Percentiles rank a stretch among this genome's conserved stretches.
Conservation (phyloP, 2,113 vertebrate genomes). For the Calypte anna region DNA sequence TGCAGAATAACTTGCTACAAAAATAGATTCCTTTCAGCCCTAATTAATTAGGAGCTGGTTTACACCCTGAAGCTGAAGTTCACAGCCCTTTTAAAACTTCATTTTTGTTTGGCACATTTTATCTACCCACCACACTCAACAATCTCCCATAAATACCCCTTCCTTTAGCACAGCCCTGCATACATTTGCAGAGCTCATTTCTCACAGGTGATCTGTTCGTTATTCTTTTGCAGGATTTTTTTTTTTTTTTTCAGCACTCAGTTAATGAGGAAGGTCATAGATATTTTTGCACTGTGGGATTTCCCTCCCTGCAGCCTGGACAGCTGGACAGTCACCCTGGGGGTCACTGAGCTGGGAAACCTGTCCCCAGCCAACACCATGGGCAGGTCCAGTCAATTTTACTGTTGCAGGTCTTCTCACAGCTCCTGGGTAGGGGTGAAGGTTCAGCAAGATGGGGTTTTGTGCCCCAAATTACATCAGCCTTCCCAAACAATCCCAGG, state of each 20-base stretch:
- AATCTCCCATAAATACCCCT: accelerated
- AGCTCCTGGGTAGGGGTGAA: neutral
- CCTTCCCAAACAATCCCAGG: neutral
- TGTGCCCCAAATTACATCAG: accelerated
- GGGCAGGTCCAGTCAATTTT: accelerated
- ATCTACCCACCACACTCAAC: accelerated
- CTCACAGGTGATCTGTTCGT: neutral
- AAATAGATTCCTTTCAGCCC: neutral
- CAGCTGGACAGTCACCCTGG: neutral
- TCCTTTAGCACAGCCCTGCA: neutral
- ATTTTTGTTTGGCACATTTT: neutral
- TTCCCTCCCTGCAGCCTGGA: neutral
- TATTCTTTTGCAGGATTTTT: neutral
- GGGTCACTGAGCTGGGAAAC: neutral
- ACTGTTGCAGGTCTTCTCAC: neutral
- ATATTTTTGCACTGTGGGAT: neutral
- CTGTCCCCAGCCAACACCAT: neutral
- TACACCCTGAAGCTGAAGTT: neutral
- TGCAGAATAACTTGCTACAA: neutral
- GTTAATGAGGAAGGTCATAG: neutral
- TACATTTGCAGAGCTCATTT: neutral
- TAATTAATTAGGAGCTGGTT: neutral
- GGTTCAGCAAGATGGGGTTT: neutral
- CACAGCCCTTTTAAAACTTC: neutral
- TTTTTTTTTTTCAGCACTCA: accelerated